Evolutionary conservation across 2,888 invertebrate species (phyloP).

Genomic region (Lasius fuliginosus): DNA sequence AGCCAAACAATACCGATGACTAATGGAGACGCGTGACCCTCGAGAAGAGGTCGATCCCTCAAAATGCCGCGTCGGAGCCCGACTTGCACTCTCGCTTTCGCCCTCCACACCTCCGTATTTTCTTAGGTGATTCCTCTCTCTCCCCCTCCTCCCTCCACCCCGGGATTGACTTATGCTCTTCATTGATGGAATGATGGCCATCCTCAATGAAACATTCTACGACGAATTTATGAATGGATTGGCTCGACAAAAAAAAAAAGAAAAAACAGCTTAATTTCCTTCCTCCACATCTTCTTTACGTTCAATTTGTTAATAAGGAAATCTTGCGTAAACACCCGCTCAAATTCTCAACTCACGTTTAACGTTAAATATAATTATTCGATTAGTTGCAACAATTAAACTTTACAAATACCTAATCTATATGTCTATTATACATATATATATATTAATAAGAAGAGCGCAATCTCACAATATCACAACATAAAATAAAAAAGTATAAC

Average conservation of each 20-base stretch:
- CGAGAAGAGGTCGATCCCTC: constrained; percentile 47
- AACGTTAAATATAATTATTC: background rate
- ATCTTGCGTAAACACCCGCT: background rate
- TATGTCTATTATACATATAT: background rate
- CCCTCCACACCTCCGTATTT: constrained; percentile 62
- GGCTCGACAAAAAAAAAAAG: background rate
- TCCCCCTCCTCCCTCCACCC: background rate
- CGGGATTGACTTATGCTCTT: constrained; percentile 73
- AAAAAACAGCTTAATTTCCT: constrained; percentile 6
- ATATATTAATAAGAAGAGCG: background rate
- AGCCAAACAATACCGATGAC: constrained; percentile 75
- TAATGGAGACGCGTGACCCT: constrained; percentile 70
- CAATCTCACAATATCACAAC: background rate
- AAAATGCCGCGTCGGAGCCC: constrained; percentile 12
- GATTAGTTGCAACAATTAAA: background rate
- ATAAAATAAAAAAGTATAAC: no score
- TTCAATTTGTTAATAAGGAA: background rate
- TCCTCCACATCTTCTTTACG: background rate
- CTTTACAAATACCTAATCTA: background rate
- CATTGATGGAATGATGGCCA: constrained; percentile 68
- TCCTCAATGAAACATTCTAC: constrained; percentile 42
- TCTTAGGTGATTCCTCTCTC: constrained; percentile 74
- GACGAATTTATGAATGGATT: constrained; percentile 29
- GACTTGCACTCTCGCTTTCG: constrained; percentile 20
- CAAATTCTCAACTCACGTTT: background rate